Conservation (phyloP, 2,888 invertebrate genomes). For the Molorchus minor region DNA sequence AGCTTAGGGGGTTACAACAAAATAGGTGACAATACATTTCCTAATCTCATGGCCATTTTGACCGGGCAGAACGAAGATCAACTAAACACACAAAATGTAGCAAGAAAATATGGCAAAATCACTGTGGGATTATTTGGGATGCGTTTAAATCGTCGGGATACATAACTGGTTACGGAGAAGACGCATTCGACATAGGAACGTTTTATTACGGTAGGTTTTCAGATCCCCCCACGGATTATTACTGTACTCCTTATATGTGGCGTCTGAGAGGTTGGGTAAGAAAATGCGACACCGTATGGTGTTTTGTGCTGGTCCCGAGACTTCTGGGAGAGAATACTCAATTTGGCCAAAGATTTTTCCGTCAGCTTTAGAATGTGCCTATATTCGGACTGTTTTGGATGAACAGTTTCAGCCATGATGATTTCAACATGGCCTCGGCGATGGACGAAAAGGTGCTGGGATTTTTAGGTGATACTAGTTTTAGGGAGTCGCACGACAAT, state of each 20-base stretch:
- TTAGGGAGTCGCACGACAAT: conserved; percentile 70
- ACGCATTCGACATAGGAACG: conserved; percentile 75
- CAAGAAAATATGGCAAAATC: conserved; percentile 70
- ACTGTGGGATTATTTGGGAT: conserved; percentile 82
- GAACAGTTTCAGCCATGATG: conserved; percentile 79
- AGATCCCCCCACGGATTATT: conserved; percentile 82
- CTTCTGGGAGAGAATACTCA: conserved; percentile 75
- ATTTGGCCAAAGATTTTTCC: conserved; percentile 75
- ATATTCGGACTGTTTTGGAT: conserved; percentile 85
- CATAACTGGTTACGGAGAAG: conserved; percentile 83
- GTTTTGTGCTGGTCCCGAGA: conserved; percentile 71
- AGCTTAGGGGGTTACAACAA: conserved; percentile 64
- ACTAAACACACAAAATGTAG: conserved; percentile 63
- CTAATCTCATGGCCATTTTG: conserved; percentile 85
- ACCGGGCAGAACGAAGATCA: conserved; percentile 69
- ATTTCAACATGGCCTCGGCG: conserved; percentile 73
- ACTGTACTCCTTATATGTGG: conserved; percentile 78
- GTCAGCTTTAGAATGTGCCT: conserved; percentile 62
- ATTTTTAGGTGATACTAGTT: conserved; percentile 69
- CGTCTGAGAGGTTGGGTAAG: conserved; percentile 69
- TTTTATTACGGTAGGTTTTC: conserved; percentile 80
- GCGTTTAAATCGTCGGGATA: conserved; percentile 76
- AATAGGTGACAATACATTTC: conserved; percentile 89
- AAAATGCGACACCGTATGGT: conserved; percentile 64
- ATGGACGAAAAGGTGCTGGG: conserved; percentile 72